These are phyloP conservation scores for Ptilonorhynchus violaceus DNA, from an alignment of 2,113 vertebrate genomes.

Conservation along the genomic window DNA sequence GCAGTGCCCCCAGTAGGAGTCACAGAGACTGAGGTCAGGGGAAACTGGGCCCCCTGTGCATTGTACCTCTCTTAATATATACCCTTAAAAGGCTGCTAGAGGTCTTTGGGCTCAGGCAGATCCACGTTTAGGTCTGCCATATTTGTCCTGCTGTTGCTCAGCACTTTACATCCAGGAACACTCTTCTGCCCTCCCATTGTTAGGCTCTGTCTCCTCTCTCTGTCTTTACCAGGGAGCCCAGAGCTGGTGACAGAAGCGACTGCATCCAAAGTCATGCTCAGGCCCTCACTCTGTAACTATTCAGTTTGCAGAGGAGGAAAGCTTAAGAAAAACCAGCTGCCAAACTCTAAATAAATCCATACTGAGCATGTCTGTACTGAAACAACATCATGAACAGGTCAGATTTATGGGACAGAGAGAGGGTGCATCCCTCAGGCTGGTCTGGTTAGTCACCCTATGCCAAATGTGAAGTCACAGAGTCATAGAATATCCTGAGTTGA, in stretches of 20 bases:
- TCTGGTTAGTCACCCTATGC: background rate
- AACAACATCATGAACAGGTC: background rate
- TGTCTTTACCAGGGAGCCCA: background rate
- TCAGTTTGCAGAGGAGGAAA: background rate
- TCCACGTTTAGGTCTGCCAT: background rate
- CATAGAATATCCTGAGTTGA: background rate
- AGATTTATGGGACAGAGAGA: background rate
- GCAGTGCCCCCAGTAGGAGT: slow-evolving; percentile 64
- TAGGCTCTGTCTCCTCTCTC: background rate
- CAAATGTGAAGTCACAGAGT: background rate
- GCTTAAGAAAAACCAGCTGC: background rate
- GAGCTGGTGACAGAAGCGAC: background rate
- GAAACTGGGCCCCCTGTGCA: background rate
- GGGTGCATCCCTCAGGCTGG: background rate
- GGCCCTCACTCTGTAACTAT: background rate
- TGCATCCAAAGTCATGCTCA: background rate
- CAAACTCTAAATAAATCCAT: background rate
- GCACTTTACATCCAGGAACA: background rate
- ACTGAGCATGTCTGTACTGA: background rate
- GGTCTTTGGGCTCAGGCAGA: background rate
- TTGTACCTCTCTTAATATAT: slow-evolving; percentile 14
- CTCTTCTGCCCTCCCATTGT: background rate
- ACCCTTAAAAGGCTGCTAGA: slow-evolving; percentile 25
- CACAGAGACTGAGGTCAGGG: background rate
- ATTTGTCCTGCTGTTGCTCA: background rate